phyloP scores from a whole-genome alignment of 2,888 invertebrate genomes.

The Strigamia maritima region DNA sequence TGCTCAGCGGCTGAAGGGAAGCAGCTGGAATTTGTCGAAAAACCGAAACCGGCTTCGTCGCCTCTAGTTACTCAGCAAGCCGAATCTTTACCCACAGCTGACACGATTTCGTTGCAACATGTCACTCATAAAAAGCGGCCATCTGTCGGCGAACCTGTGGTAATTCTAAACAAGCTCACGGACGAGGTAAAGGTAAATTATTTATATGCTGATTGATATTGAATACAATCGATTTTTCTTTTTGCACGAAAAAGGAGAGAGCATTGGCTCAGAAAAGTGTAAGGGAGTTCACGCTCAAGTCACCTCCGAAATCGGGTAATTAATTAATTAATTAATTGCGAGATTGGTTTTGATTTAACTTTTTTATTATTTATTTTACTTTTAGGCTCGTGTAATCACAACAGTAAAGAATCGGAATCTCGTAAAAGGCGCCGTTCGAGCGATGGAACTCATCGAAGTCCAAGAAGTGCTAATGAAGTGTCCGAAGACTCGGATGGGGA shows the following conservation, averaged over 20 bases:
- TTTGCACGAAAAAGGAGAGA: slow-evolving; percentile 55
- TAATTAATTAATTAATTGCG: slow-evolving; percentile 24
- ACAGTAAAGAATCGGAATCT: slow-evolving; percentile 35
- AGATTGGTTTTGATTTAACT: not conserved
- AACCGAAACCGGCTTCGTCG: not conserved
- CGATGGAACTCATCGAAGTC: slow-evolving; percentile 7
- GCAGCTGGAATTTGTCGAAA: not conserved
- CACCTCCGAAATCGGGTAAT: slow-evolving; percentile 60
- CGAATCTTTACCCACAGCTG: not conserved
- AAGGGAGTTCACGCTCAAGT: slow-evolving; percentile 63
- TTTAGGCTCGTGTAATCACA: slow-evolving; percentile 34
- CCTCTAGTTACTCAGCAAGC: not conserved
- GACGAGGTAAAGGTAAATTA: slow-evolving; percentile 50
- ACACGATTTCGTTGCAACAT: not conserved
- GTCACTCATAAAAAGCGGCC: slow-evolving; percentile 35
- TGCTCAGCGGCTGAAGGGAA: slow-evolving; percentile 37
- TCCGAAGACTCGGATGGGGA: slow-evolving; percentile 37
- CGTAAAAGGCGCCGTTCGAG: slow-evolving; percentile 14
- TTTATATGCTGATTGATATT: not conserved
- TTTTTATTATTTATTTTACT: not conserved
- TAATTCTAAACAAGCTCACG: slow-evolving; percentile 62
- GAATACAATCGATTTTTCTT: slow-evolving; percentile 2
- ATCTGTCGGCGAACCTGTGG: slow-evolving; percentile 57
- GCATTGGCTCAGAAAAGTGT: slow-evolving; percentile 64
- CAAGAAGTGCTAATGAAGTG: not conserved